Conservation (phyloP, 2,888 invertebrate species). For the Congeria kusceri region DNA sequence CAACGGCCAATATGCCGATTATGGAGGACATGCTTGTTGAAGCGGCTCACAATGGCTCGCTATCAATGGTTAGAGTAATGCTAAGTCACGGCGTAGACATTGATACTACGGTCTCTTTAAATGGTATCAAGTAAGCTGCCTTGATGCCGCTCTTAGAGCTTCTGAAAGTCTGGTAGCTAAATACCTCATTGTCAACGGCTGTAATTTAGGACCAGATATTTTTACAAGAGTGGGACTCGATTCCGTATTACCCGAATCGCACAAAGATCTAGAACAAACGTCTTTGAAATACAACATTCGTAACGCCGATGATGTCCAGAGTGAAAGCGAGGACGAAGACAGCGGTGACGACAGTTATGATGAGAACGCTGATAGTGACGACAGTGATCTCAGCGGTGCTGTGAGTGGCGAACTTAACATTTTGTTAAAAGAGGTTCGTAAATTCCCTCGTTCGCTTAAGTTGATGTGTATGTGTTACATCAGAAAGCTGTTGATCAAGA, state of each 20-base stretch:
- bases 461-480: conserved; percentile 42
- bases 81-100: conserved; percentile 67
- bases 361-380: conserved; percentile 7
- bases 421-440: conserved; percentile 21
- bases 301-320: background rate
- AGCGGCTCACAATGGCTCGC: background rate
- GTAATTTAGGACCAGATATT: conserved; percentile 35
- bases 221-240: conserved; percentile 10
- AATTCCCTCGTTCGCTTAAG: conserved; percentile 39
- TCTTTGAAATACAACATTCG: no score
- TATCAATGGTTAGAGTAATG: conserved; percentile 47
- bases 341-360: conserved; percentile 43
- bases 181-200: conserved; percentile 61
- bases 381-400: conserved; percentile 42
- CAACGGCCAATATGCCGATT: background rate
- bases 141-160: conserved; percentile 54
- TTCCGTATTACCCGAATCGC: background rate
- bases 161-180: conserved; percentile 53
- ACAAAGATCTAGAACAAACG: no score
- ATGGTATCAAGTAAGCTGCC: background rate
- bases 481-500: conserved; percentile 43
- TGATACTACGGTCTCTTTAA: conserved; percentile 15
- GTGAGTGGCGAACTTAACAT: conserved; percentile 8
- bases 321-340: conserved; percentile 31
- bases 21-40: background rate